phyloP scores from a whole-genome alignment of 1,140 invertebrate species.

The Drosophila persimilis region DNA sequence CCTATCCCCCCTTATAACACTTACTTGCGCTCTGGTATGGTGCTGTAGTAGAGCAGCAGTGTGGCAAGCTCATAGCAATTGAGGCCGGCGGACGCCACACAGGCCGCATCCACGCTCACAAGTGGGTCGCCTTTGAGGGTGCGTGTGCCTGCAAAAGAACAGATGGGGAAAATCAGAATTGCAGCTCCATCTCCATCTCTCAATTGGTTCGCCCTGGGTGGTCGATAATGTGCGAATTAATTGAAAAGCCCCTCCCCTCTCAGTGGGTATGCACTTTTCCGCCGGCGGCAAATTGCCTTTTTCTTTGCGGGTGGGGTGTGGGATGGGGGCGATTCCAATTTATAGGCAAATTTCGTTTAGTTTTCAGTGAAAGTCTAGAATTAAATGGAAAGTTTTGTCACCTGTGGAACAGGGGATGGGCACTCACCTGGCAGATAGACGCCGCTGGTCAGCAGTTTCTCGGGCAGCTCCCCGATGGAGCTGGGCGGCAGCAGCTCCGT shows the following conservation, averaged over 20 bases:
- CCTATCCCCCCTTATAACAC: conserved; percentile 21
- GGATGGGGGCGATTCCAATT: conserved; percentile 61
- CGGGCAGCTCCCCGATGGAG: conserved; percentile 84
- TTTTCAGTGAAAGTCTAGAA: conserved; percentile 76
- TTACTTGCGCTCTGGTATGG: conserved; percentile 84
- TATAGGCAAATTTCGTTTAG: conserved; percentile 62
- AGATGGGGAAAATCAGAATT: conserved; percentile 6
- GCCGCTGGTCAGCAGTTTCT: conserved; percentile 84
- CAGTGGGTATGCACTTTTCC: conserved; percentile 21
- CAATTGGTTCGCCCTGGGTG: conserved; percentile 71
- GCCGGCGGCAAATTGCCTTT: conserved; percentile 54
- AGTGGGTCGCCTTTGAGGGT: conserved; percentile 84
- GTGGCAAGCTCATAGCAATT: conserved; percentile 85
- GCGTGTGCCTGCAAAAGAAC: conserved; percentile 69
- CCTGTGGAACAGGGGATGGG: conserved; percentile 6
- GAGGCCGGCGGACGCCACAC: conserved; percentile 83
- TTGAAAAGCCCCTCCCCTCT: conserved; percentile 55
- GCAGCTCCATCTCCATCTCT: conserved; percentile 29
- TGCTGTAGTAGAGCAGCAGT: conserved; percentile 85
- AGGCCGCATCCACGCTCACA: conserved; percentile 84
- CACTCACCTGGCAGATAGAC: conserved; percentile 85
- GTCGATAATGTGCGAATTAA: conserved; percentile 77
- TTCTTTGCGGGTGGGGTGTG: conserved; percentile 13
- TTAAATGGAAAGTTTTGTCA: conserved; percentile 76
- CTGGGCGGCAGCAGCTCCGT: conserved; percentile 82